A percentile compares a stretch with the other conserved stretches of the same genome.
Conservation (phyloP, 2,888 invertebrate species). For the Zeuzera pyrina region DNA sequence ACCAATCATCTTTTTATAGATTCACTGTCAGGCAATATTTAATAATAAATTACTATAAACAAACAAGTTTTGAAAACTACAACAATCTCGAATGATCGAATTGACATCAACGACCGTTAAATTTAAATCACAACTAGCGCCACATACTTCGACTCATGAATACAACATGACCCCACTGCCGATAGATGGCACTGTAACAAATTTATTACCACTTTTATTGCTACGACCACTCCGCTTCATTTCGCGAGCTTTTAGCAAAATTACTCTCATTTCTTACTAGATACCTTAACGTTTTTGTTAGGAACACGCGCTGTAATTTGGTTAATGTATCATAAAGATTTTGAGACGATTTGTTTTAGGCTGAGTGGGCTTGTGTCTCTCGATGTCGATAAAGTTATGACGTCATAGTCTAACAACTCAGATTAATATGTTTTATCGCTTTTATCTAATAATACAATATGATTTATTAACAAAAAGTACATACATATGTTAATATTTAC, state of each 20-base stretch:
- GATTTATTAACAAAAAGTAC: too few relatives aligned
- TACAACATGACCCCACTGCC: slow-evolving; percentile 42
- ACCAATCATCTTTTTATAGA: too few relatives aligned
- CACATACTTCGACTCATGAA: slow-evolving; percentile 55
- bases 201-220: slow-evolving; percentile 51
- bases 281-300: slow-evolving; percentile 24
- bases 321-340: slow-evolving; percentile 48
- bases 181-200: slow-evolving; percentile 48
- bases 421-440: too few relatives aligned
- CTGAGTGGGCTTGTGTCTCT: slow-evolving; percentile 25
- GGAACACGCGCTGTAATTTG: slow-evolving; percentile 39
- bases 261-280: slow-evolving; percentile 47
- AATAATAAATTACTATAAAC: too few relatives aligned
- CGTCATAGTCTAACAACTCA: too few relatives aligned
- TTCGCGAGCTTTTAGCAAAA: slow-evolving; percentile 55
- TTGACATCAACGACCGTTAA: too few relatives aligned
- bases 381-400: background rate
- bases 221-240: slow-evolving; percentile 50
- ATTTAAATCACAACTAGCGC: too few relatives aligned
- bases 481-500: too few relatives aligned
- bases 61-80: too few relatives aligned
- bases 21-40: too few relatives aligned
- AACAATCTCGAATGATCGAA: too few relatives aligned
- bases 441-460: too few relatives aligned
- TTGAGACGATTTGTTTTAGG: slow-evolving; percentile 34